Percentiles rank a stretch among this genome's conserved stretches.
Evolutionary conservation across 2,888 invertebrate species (phyloP).

Genomic region (Rotaria sp.): DNA sequence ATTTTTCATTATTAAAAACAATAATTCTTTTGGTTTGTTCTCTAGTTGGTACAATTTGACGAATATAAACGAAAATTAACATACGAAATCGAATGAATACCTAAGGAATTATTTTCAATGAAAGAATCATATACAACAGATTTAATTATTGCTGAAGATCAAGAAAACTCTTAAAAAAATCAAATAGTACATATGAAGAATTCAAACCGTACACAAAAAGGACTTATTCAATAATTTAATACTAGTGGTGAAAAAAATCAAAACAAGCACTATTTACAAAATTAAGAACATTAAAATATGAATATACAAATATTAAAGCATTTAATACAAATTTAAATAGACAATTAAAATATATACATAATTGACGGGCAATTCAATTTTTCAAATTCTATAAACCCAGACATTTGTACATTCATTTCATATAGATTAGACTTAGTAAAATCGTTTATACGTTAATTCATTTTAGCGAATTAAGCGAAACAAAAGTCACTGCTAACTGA

Average conservation of each 20-base stretch:
- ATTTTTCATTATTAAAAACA: background rate
- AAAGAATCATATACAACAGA: conserved; percentile 34
- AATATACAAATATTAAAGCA: conserved; percentile 26
- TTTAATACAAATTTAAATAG: conserved; percentile 8
- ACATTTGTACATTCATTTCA: too few relatives aligned
- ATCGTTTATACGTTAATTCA: too few relatives aligned
- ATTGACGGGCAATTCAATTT: too few relatives aligned
- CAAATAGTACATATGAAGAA: background rate
- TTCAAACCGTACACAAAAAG: conserved; percentile 11
- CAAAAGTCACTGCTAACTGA: too few relatives aligned
- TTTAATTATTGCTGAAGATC: conserved; percentile 32
- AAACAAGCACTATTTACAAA: conserved; percentile 27
- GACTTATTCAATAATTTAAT: conserved; percentile 30
- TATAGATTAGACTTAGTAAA: too few relatives aligned
- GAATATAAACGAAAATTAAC: conserved; percentile 17
- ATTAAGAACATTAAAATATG: conserved; percentile 30
- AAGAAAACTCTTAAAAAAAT: conserved; percentile 30
- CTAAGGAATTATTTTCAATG: conserved; percentile 34
- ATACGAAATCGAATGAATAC: conserved; percentile 33
- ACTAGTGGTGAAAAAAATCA: background rate
- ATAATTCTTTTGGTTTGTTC: background rate
- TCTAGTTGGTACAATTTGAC: background rate
- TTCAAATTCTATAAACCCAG: too few relatives aligned
- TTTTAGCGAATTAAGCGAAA: too few relatives aligned
- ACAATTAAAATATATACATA: conserved; percentile 37